A percentile compares a stretch with the other conserved stretches of the same genome.
These are phyloP conservation scores for Ciconia maguari DNA, from an alignment of 2,113 vertebrate species.

Conservation along the genomic window DNA sequence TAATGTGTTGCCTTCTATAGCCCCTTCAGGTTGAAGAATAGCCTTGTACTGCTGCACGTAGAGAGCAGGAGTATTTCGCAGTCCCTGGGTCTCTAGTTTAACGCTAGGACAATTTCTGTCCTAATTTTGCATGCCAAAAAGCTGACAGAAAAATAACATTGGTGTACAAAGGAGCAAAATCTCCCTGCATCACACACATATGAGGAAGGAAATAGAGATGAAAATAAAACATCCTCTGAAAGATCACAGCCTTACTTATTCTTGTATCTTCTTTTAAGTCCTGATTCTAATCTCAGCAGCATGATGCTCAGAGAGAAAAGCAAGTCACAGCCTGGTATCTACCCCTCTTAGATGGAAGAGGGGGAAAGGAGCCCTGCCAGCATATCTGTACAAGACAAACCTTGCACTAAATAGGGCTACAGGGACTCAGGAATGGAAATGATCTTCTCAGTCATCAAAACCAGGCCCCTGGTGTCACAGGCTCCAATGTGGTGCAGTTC, in stretches of 20 bases:
- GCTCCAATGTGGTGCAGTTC: not conserved
- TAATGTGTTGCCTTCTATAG: constrained; percentile 12
- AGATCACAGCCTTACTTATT: not conserved
- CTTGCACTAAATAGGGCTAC: not conserved
- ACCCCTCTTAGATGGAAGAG: not conserved
- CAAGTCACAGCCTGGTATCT: not conserved
- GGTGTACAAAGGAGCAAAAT: constrained; percentile 44
- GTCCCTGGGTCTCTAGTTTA: constrained; percentile 35
- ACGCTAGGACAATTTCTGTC: constrained; percentile 47
- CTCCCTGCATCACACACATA: not conserved
- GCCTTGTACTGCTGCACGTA: constrained; percentile 16
- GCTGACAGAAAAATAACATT: constrained; percentile 61
- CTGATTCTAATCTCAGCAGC: constrained; percentile 20
- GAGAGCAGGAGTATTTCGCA: constrained; percentile 69
- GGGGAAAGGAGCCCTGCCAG: not conserved
- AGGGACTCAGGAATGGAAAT: not conserved
- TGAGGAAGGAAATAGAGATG: not conserved
- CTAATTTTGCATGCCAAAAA: constrained; percentile 60
- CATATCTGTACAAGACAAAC: constrained; percentile 33
- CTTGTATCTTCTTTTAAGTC: constrained; percentile 13
- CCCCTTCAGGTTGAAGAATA: constrained; percentile 64
- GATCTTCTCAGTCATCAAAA: not conserved
- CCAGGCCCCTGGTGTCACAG: not conserved
- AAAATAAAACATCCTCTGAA: constrained; percentile 33
- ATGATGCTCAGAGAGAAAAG: not conserved